Base-by-base conservation (phyloP, 2,888 invertebrate genomes). In the Drosophila neotestacea region DNA sequence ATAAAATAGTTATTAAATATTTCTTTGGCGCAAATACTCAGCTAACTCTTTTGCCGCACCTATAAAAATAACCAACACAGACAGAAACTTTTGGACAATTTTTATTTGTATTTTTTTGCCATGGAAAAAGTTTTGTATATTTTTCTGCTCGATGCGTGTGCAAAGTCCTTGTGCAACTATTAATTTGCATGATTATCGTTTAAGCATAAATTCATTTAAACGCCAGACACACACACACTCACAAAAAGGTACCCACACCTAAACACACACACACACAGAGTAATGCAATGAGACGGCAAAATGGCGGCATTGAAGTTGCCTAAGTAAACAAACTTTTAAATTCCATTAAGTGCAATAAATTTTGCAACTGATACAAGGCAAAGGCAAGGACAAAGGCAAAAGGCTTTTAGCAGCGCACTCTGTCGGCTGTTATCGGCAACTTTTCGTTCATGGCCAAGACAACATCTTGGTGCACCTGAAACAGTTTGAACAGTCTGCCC, bases 281-380 rank as follows among this genome's bases (percentile, higher is more conserved):
- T n/a, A 4, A 4, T 38, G 28, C 34, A 46, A 44, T 48, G 13
- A 28, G 62, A 36, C 36, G 41, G 30, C 60, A 58, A 51, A 70
- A 47, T 50, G 70, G 38, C 56, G 42, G 50, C 70, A 51, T 65
- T 32, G 54, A 68, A 52, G 52, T 78, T 70, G 69, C 78, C 70
- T 52, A 79, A 79, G 83, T 79, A 89, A 89, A 90, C 85, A 89
- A 90, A 91, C 90, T 91, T 89, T 88, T 81, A 90, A 91, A 90
- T 91, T 90, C 90, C 90, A 90, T 91, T 91, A 91, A 89, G 88
- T 86, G 89, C 85, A 86, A 90, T 91, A 89, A 90, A 90, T 90
- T 91, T 90, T 90, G 88, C 79, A 90, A 87, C 86, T 87, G 88
- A 89, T 90, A 89, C 69, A 62, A 46, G 66, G 70, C 70, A 68